Evolutionary conservation across 2,888 invertebrate species (phyloP).

Genomic region (Drosophila parthenogenetica): DNA sequence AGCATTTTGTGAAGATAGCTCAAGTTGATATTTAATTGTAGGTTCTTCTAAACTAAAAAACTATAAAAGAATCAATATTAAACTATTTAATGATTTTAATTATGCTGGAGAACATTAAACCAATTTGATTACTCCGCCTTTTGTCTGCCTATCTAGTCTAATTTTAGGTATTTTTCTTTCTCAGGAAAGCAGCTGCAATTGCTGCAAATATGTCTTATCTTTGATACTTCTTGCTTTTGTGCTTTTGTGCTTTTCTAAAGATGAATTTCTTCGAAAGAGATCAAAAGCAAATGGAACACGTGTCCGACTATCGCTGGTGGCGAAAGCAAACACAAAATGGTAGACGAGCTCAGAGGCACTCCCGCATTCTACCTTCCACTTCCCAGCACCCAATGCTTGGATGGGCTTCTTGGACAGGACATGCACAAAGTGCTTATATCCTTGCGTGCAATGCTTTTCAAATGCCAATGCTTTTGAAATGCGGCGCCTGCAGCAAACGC

Average conservation of each 20-base stretch:
- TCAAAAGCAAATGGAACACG: constrained; percentile 60
- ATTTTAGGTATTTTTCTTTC: background rate
- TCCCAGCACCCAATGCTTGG: background rate
- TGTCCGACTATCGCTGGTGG: constrained; percentile 38
- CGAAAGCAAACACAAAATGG: constrained; percentile 6
- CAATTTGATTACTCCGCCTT: background rate
- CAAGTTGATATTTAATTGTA: too few species aligned
- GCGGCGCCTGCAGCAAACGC: constrained; percentile 59
- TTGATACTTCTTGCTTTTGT: background rate
- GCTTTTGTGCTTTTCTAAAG: background rate
- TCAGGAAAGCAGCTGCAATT: constrained; percentile 5
- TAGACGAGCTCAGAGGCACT: constrained; percentile 35
- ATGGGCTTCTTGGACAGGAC: too few species aligned
- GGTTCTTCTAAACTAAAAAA: too few species aligned
- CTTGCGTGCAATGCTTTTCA: constrained; percentile 53
- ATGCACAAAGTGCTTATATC: too few species aligned
- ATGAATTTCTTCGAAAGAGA: constrained; percentile 19
- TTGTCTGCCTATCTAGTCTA: background rate
- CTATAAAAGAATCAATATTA: too few species aligned
- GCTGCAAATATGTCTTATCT: constrained; percentile 25
- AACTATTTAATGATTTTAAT: too few species aligned
- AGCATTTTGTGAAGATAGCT: too few species aligned
- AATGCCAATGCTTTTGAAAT: constrained; percentile 58
- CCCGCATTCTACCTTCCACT: background rate
- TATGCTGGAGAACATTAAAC: too few species aligned